Conservation (phyloP, 2,888 invertebrate species). For the Drosophila anceps region DNA sequence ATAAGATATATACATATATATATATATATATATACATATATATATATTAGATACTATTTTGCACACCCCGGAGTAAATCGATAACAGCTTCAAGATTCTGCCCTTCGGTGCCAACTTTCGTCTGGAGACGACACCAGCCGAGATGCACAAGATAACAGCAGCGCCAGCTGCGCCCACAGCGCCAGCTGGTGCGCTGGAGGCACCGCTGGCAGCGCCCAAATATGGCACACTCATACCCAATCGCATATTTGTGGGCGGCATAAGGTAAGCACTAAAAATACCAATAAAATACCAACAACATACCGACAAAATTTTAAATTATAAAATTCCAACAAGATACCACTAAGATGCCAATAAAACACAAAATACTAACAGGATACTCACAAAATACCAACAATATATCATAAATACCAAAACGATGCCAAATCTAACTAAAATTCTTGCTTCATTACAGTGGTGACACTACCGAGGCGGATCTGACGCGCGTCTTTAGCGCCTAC, state of each 20-base stretch:
- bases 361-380: background rate
- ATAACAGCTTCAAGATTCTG: constrained; percentile 82
- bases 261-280: constrained; percentile 87
- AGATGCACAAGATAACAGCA: constrained; percentile 83
- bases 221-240: constrained; percentile 96
- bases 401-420: background rate
- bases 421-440: background rate
- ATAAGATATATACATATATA: constrained; percentile 7
- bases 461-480: constrained; percentile 96
- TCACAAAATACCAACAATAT: too few relatives aligned
- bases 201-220: constrained; percentile 86
- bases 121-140: constrained; percentile 81
- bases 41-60: constrained; percentile 1
- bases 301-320: too few relatives aligned
- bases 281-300: too few relatives aligned
- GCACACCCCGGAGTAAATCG: constrained; percentile 26
- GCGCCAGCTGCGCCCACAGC: constrained; percentile 83
- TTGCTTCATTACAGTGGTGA: constrained; percentile 87
- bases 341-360: background rate
- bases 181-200: constrained; percentile 82
- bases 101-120: constrained; percentile 83
- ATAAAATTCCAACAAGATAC: background rate
- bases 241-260: constrained; percentile 98
- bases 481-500: constrained; percentile 95
- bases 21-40: constrained; percentile 1